These are phyloP conservation scores for Ammodytes marinus DNA, from an alignment of 2,113 vertebrate genomes.

Conservation along the genomic window DNA sequence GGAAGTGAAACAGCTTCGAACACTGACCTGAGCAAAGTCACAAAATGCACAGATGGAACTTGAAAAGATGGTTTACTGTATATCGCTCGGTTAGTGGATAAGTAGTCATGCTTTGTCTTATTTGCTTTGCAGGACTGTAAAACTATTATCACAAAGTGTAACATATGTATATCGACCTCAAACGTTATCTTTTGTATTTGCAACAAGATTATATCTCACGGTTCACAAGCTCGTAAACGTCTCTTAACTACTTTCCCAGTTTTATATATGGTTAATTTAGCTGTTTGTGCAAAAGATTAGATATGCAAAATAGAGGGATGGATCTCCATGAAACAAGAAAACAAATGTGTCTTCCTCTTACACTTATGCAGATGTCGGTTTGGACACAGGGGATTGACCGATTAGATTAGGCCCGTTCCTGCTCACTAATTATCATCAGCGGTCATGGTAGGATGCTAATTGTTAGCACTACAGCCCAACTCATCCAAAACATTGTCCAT, in stretches of 20 bases:
- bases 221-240: neutral
- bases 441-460: slow-evolving; percentile 19
- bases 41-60: neutral
- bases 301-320: neutral
- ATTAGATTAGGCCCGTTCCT: neutral
- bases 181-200: neutral
- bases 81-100: neutral
- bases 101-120: neutral
- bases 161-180: neutral
- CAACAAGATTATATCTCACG: neutral
- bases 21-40: slow-evolving; percentile 12
- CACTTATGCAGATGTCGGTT: slow-evolving; percentile 18
- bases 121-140: neutral
- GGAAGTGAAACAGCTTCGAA: slow-evolving; percentile 17
- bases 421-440: slow-evolving; percentile 33
- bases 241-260: neutral
- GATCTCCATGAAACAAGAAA: neutral
- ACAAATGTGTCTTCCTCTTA: neutral
- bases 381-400: slow-evolving; percentile 24
- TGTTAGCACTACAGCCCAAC: slow-evolving; percentile 1
- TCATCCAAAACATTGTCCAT: slow-evolving; percentile 36
- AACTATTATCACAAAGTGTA: neutral
- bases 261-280: neutral
- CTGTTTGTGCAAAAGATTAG: neutral
- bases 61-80: neutral